Conservation (phyloP, 2,888 invertebrate species). For the Eristalis pertinax region DNA sequence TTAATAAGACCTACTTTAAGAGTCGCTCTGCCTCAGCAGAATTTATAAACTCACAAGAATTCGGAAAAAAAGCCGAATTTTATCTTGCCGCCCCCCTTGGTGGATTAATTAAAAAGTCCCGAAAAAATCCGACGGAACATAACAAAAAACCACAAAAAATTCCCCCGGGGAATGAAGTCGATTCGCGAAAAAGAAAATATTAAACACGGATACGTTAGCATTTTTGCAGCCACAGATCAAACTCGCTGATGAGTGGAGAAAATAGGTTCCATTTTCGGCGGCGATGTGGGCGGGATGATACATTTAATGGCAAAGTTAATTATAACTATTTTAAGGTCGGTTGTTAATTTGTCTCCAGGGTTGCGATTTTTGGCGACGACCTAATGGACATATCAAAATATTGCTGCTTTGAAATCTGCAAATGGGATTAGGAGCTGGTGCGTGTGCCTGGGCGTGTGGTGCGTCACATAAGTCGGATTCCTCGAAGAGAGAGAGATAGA, state of each 20-base stretch:
- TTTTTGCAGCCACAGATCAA: background rate
- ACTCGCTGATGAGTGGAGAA: background rate
- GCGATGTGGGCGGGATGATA: background rate
- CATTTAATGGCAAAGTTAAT: background rate
- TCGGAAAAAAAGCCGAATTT: background rate
- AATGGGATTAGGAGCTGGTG: background rate
- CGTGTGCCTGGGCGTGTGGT: no score
- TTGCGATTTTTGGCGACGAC: background rate
- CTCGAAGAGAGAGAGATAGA: no score
- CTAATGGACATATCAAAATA: background rate
- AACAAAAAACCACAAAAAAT: background rate
- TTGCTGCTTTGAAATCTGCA: background rate
- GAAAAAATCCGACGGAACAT: background rate
- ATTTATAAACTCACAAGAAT: background rate
- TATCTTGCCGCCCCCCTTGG: background rate
- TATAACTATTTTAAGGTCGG: background rate
- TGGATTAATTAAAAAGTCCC: constrained; percentile 23
- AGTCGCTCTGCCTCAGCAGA: background rate
- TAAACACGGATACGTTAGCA: background rate
- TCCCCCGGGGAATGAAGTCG: background rate
- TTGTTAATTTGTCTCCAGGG: background rate
- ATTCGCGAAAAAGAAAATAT: background rate
- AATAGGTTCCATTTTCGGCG: background rate
- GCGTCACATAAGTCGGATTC: no score
- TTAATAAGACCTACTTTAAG: background rate